A percentile compares a stretch with the other conserved stretches of the same genome.
Conservation (phyloP, 2,113 vertebrate genomes). For the Eleginops maclovinus region DNA sequence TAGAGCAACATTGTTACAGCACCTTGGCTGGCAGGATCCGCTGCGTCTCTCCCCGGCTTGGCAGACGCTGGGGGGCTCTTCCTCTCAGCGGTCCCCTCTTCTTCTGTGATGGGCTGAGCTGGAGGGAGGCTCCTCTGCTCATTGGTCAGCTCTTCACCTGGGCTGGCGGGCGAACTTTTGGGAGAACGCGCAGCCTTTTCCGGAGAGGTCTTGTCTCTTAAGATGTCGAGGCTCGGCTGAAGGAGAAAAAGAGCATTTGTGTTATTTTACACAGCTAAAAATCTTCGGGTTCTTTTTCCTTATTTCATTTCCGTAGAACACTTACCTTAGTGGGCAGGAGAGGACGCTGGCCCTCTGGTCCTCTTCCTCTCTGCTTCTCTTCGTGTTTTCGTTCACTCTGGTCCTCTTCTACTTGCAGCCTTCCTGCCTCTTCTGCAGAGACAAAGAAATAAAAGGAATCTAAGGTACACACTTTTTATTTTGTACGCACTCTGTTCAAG, state of each 20-base stretch:
- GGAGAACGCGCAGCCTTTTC: slow-evolving; percentile 53
- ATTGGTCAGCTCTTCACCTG: slow-evolving; percentile 48
- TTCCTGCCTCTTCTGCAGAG: slow-evolving; percentile 73
- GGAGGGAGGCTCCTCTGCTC: slow-evolving; percentile 58
- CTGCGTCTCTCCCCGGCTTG: slow-evolving; percentile 28
- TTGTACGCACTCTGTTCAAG: too few relatives aligned
- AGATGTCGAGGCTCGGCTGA: slow-evolving; percentile 64
- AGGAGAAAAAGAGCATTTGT: neutral
- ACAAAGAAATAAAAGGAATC: slow-evolving; percentile 33
- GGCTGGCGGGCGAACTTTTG: slow-evolving; percentile 42
- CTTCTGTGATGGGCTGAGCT: slow-evolving; percentile 53
- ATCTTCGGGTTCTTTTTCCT: too few relatives aligned
- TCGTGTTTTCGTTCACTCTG: slow-evolving; percentile 55
- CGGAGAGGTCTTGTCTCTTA: slow-evolving; percentile 56
- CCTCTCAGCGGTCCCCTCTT: slow-evolving; percentile 42
- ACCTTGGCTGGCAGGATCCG: slow-evolving; percentile 54
- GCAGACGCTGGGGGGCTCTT: slow-evolving; percentile 28
- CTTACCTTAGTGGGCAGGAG: slow-evolving; percentile 74
- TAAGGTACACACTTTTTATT: too few relatives aligned
- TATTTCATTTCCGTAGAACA: neutral
- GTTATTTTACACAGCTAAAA: neutral
- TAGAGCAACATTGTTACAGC: neutral
- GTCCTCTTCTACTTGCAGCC: slow-evolving; percentile 59
- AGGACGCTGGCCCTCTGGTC: slow-evolving; percentile 72
- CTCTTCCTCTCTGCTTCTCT: slow-evolving; percentile 62